Evolutionary conservation across 2,888 invertebrate species (phyloP), one percentile per base, ranked within the genome.

Genomic region (Eledona agricola): DNA sequence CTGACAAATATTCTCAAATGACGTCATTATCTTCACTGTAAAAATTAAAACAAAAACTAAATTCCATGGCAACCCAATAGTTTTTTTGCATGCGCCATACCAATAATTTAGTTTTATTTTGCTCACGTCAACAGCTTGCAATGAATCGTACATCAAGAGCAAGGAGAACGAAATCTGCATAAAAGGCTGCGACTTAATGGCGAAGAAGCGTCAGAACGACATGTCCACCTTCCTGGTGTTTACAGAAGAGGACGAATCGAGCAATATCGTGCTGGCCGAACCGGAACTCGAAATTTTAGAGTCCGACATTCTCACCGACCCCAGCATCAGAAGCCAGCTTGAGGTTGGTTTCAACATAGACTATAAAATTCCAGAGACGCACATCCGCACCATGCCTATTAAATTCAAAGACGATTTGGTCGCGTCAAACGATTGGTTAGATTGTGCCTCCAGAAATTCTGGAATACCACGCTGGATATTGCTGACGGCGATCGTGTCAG

Each of bases 401-500:
- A 66, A 66, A 54, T 60, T 60, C 26, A 59, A 60, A 19, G 40
- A 40, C 28, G 55, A 37, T 2, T 11, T 23, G 2, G 16, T 49
- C n/a, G 13, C 32, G 1, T 52, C 58, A 22, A 64, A 65, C 4
- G 72, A 72, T 57, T 75, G 75, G 75, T 59, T 75, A 50, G 74
- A 75, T 47, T 76, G 75, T 58, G 74, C 73, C 2, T 71, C 79
- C 0, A 70, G 72, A 26, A 79, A 79, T 60, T 79, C 79, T 1
- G 80, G 80, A n/a, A 69, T 80, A 38, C 79, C 80, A 0, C 72
- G 77, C 12, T 74, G 78, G 65, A 65, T 79, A 29, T 67, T 80
- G 20, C 71, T 76, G 10, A 62, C 74, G 17, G 71, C 78, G 1
- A 72, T 80, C 50, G 65, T 79, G 55, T 63, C 76, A 15, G 78